A percentile compares a stretch with the other conserved stretches of the same genome.
These are phyloP conservation scores for Psettodes erumei DNA, from an alignment of 2,113 vertebrate species.

Conservation along the genomic window DNA sequence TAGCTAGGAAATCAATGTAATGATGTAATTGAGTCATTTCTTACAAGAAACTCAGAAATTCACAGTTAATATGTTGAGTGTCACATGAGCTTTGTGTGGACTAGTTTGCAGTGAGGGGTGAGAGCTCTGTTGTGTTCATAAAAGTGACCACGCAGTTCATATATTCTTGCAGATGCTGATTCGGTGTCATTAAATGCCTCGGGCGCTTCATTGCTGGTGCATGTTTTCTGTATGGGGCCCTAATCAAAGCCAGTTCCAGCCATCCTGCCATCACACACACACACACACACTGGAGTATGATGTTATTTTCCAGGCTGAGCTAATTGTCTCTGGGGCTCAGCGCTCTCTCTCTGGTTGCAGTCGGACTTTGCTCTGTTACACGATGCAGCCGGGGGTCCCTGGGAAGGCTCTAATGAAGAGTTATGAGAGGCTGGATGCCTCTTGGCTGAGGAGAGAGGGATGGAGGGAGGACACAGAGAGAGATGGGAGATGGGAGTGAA, in stretches of 20 bases:
- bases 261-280: constrained; percentile 53
- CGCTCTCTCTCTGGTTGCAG: constrained; percentile 64
- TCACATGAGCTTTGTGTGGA: neutral
- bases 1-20: neutral
- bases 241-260: constrained; percentile 69
- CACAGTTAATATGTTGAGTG: neutral
- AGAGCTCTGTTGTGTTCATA: neutral
- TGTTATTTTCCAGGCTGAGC: constrained; percentile 81
- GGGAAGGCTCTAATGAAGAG: constrained; percentile 80
- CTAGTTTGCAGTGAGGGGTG: neutral
- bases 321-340: constrained; percentile 79
- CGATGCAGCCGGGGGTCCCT: constrained; percentile 63
- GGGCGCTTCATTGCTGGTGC: constrained; percentile 10
- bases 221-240: constrained; percentile 54
- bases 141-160: too few relatives aligned
- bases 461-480: constrained; percentile 39
- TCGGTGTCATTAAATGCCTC: constrained; percentile 43
- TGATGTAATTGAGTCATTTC: neutral
- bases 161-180: constrained; percentile 25
- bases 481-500: constrained; percentile 42
- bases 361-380: constrained; percentile 70
- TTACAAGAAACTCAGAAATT: neutral
- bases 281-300: constrained; percentile 65
- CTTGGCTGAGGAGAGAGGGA: constrained; percentile 69
- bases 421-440: constrained; percentile 77